phyloP scores from a whole-genome alignment of 2,113 vertebrate species.

The Apodemus sylvaticus region DNA sequence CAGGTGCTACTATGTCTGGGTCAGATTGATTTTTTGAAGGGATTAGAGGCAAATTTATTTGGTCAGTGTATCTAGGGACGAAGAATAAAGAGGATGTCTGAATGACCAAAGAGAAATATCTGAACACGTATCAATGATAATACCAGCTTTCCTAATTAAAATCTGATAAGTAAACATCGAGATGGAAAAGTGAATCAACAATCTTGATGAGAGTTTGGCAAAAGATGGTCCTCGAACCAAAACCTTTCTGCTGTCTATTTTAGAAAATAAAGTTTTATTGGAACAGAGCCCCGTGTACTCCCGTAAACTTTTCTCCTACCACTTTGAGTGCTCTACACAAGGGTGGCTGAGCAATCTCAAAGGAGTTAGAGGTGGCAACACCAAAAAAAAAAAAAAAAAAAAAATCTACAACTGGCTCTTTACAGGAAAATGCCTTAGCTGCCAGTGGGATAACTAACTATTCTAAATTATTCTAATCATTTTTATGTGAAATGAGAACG shows the following conservation, averaged over 20 bases:
- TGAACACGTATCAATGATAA: background rate
- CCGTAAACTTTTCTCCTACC: background rate
- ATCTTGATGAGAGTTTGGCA: background rate
- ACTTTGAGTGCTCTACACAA: background rate
- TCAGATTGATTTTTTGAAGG: slow-evolving; percentile 42
- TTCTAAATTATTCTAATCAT: slow-evolving; percentile 1
- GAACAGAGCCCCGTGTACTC: background rate
- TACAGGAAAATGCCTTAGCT: background rate
- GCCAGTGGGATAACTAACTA: background rate
- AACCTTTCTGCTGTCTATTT: background rate
- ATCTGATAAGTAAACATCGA: background rate
- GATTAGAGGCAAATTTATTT: slow-evolving; percentile 3
- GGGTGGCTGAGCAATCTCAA: background rate
- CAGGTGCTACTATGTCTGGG: background rate
- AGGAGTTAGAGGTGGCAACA: background rate
- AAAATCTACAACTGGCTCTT: background rate
- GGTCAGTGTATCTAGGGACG: background rate
- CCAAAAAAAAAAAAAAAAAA: no score
- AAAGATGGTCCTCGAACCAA: background rate
- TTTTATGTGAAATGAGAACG: slow-evolving; percentile 17
- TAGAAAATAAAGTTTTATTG: slow-evolving; percentile 1
- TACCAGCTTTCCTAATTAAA: no score
- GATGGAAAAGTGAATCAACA: background rate
- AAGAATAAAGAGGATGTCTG: background rate
- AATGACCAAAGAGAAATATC: slow-evolving; percentile 8